A percentile compares a stretch with the other conserved stretches of the same genome.
Conservation (phyloP, 2,888 invertebrate genomes). For the Aspidiotus destructor region DNA sequence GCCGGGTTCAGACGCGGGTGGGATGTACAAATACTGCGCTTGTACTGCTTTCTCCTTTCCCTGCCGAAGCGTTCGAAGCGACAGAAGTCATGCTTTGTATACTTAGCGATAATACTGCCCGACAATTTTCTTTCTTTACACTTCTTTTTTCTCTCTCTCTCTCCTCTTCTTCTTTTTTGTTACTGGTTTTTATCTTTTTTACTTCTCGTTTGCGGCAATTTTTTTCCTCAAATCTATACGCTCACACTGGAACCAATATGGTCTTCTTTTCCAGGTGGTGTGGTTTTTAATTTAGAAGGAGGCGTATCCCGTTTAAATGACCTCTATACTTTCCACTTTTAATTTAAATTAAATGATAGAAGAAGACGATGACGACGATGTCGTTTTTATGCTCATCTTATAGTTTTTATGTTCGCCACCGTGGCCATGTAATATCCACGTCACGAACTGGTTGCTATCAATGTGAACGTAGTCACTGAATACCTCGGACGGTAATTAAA, state of each 20-base stretch:
- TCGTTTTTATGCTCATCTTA: constrained; percentile 31
- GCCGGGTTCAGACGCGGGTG: too few species aligned
- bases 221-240: constrained; percentile 4
- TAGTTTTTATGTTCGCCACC: constrained; percentile 18
- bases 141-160: not conserved
- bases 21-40: too few species aligned
- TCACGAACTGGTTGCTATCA: constrained; percentile 32
- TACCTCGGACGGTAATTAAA: constrained; percentile 31
- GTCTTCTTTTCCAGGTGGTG: constrained; percentile 29
- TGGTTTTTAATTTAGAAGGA: constrained; percentile 33
- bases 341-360: constrained; percentile 33
- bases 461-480: constrained; percentile 31
- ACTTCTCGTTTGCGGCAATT: not conserved
- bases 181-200: not conserved
- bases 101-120: not conserved
- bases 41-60: too few species aligned
- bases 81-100: not conserved
- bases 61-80: too few species aligned
- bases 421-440: constrained; percentile 32
- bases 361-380: constrained; percentile 32
- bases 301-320: constrained; percentile 32
- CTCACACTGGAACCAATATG: constrained; percentile 26
- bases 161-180: constrained; percentile 3
- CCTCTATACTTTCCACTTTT: constrained; percentile 33
- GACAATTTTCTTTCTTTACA: not conserved